Conservation (phyloP, 2,888 invertebrate species). For the Watsonalla cultraria region DNA sequence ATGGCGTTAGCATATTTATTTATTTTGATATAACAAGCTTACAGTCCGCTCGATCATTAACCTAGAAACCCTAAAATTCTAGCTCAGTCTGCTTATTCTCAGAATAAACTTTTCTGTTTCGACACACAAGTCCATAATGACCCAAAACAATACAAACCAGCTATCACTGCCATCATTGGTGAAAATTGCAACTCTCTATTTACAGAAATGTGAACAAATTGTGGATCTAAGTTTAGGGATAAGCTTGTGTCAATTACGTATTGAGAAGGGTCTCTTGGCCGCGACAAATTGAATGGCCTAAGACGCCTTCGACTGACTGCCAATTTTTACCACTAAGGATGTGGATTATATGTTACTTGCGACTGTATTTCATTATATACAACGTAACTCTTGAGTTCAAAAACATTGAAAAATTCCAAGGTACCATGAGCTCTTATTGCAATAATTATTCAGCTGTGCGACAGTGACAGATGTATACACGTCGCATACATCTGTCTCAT, state of each 20-base stretch:
- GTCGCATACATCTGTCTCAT: too few species aligned
- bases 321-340: slow-evolving; percentile 63
- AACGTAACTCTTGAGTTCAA: neutral
- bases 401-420: too few species aligned
- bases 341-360: slow-evolving; percentile 41
- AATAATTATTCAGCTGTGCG: too few species aligned
- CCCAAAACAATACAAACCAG: neutral
- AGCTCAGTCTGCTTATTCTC: neutral
- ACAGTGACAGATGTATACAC: too few species aligned
- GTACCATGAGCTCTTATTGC: too few species aligned
- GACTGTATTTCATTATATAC: slow-evolving; percentile 39
- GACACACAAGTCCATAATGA: too few species aligned
- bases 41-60: too few species aligned
- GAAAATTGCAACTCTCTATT: slow-evolving; percentile 47
- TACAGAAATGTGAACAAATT: slow-evolving; percentile 64
- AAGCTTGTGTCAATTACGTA: slow-evolving; percentile 73
- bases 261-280: slow-evolving; percentile 64
- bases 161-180: slow-evolving; percentile 10
- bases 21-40: neutral
- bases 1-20: neutral
- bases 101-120: neutral
- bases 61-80: neutral
- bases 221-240: slow-evolving; percentile 64
- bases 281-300: slow-evolving; percentile 71
- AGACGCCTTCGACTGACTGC: slow-evolving; percentile 53